These are phyloP conservation scores for Calameuta filiformis DNA, from an alignment of 2,888 invertebrate species.

Conservation along the genomic window DNA sequence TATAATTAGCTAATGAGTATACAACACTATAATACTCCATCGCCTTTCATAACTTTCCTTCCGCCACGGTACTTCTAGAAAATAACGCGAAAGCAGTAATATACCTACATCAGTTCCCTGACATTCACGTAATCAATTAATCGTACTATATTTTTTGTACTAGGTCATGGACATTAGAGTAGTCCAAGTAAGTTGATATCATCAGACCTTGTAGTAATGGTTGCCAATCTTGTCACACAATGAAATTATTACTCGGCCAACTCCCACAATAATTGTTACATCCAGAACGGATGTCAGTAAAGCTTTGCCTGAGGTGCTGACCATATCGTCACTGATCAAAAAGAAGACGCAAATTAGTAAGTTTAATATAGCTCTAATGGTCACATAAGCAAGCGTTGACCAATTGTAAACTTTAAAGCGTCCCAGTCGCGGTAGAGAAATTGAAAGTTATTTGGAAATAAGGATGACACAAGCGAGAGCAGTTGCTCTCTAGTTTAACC, in stretches of 20 bases:
- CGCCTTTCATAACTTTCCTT: not conserved
- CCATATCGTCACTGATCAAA: not conserved
- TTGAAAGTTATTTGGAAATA: conserved; percentile 1
- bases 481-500: not conserved
- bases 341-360: not conserved
- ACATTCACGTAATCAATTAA: conserved; percentile 25
- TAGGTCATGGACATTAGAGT: conserved; percentile 3
- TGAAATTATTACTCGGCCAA: conserved; percentile 31
- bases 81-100: conserved; percentile 19
- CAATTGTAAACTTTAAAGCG: not conserved
- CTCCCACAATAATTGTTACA: conserved; percentile 16
- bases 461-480: conserved; percentile 2
- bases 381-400: not conserved
- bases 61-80: not conserved
- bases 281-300: not conserved
- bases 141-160: conserved; percentile 11
- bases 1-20: not conserved
- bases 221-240: conserved; percentile 30
- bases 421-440: not conserved
- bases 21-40: not conserved
- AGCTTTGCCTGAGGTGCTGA: not conserved
- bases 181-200: conserved; percentile 20
- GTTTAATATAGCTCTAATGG: not conserved
- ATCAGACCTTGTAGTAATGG: conserved; percentile 34
- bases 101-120: conserved; percentile 14